A percentile compares a stretch with the other conserved stretches of the same genome.
Evolutionary conservation across 2,888 invertebrate genomes (phyloP).

Genomic region (Agrilus biguttatus): DNA sequence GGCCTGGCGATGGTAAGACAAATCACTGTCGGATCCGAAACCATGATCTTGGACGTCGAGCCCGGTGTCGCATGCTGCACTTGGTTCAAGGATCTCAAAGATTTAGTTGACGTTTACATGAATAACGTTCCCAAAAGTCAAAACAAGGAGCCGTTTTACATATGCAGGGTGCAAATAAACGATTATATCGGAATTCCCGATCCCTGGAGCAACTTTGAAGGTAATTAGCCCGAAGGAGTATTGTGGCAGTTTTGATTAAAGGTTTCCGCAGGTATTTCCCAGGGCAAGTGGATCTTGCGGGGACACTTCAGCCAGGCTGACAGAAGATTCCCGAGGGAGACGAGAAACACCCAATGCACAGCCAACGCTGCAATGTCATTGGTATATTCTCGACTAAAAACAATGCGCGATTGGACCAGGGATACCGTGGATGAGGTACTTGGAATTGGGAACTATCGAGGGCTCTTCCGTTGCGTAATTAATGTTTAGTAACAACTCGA

Average conservation of each 20-base stretch:
- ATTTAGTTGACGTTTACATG: slow-evolving; percentile 27
- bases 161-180: slow-evolving; percentile 24
- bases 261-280: slow-evolving; percentile 7
- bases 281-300: slow-evolving; percentile 26
- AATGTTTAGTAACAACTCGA: too few relatives aligned
- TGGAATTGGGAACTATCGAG: neutral
- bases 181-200: slow-evolving; percentile 22
- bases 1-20: slow-evolving; percentile 16
- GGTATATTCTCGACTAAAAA: slow-evolving; percentile 21
- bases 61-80: slow-evolving; percentile 28
- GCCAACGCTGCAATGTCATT: slow-evolving; percentile 30
- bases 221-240: slow-evolving; percentile 10
- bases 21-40: slow-evolving; percentile 13
- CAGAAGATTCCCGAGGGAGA: slow-evolving; percentile 23
- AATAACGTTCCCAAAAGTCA: slow-evolving; percentile 22
- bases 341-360: slow-evolving; percentile 30
- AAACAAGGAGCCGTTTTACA: slow-evolving; percentile 20
- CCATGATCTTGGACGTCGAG: slow-evolving; percentile 13
- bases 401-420: slow-evolving; percentile 23
- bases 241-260: neutral
- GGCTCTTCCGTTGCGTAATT: too few relatives aligned
- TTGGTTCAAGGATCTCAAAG: slow-evolving; percentile 23
- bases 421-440: slow-evolving; percentile 29
- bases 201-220: slow-evolving; percentile 27
- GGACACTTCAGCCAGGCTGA: slow-evolving; percentile 25